A percentile compares a stretch with the other conserved stretches of the same genome.
phyloP scores from a whole-genome alignment of 2,888 invertebrate genomes.

The Elysia crispata region DNA sequence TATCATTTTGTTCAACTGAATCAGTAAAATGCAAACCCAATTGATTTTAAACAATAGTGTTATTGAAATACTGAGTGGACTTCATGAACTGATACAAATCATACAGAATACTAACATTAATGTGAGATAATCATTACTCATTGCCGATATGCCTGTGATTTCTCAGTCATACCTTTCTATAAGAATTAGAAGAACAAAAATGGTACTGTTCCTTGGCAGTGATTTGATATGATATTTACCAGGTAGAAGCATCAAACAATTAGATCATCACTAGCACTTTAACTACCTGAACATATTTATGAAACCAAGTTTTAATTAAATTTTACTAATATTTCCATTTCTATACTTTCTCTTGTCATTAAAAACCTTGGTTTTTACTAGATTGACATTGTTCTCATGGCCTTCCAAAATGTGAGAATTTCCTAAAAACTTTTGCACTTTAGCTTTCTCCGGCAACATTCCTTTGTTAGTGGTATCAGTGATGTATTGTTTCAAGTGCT shows the following conservation, averaged over 20 bases:
- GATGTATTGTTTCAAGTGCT: background rate
- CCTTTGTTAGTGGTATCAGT: slow-evolving; percentile 4
- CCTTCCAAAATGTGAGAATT: background rate
- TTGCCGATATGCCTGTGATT: no score
- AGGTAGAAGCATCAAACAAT: background rate
- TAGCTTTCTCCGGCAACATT: background rate
- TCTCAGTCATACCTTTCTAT: no score
- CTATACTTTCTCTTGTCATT: slow-evolving; percentile 19
- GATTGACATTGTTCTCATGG: background rate
- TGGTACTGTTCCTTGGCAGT: no score
- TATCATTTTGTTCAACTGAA: no score
- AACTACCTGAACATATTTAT: background rate
- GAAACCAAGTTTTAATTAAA: background rate
- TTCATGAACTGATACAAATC: no score
- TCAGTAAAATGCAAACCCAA: no score
- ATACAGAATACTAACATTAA: no score
- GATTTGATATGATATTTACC: background rate
- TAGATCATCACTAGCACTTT: background rate
- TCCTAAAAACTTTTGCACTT: slow-evolving; percentile 14
- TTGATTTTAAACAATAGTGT: no score
- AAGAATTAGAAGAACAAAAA: no score
- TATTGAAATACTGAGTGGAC: no score
- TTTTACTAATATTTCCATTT: background rate
- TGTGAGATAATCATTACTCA: no score
- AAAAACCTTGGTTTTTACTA: slow-evolving; percentile 34